Base-by-base conservation (phyloP, 2,888 invertebrate genomes). In the Ichneumoninae sp. region DNA sequence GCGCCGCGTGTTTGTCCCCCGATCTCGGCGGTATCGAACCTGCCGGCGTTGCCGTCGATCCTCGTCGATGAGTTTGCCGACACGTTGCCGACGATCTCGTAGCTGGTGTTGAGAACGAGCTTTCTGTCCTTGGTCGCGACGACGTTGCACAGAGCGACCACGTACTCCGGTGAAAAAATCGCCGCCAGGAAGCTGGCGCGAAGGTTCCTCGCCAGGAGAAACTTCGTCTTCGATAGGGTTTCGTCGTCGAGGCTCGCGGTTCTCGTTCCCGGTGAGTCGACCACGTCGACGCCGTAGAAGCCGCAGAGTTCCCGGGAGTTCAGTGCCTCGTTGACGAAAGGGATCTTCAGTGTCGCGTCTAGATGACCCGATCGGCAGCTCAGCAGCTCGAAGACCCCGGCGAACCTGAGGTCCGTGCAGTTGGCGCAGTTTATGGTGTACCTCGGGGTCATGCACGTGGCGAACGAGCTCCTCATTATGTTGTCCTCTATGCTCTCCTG, bases 111-210 rank as follows among this genome's bases (percentile, higher is more conserved):
- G 85, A 96, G 93, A 52, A 96, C 95, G 19, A 96, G 95, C 93
- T 96, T 96, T 88, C 95, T 95, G 88, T 96, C 96, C 86, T 95
- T 94, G 85, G 96, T 95, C 52, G 96, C 96, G 81, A 97, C 92
- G 50, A 96, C 95, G 93, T 97, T 97, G 93, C 98, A 98, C 87
- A 98, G 94, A 30, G 97, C 97, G 26, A 96, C 96, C 87, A 97
- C 94, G 92, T 97, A 96, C 89, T 96, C 96, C 40, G 95, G 94
- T 13, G 96, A 95, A 88, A 97, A 95, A 88, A 96, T 95, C 54
- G 96, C 95, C 86, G 96, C 94, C 89, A 96, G 96, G 86, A 95
- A 95, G 85, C 94, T 94, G 70, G 95, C 94, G 0, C 88, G 89
- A 0, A 88, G 63, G 33, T 81, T 78, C 71, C 54, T 54, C 0